phyloP scores from a whole-genome alignment of 2,113 vertebrate genomes.

The Hipposideros armiger region DNA sequence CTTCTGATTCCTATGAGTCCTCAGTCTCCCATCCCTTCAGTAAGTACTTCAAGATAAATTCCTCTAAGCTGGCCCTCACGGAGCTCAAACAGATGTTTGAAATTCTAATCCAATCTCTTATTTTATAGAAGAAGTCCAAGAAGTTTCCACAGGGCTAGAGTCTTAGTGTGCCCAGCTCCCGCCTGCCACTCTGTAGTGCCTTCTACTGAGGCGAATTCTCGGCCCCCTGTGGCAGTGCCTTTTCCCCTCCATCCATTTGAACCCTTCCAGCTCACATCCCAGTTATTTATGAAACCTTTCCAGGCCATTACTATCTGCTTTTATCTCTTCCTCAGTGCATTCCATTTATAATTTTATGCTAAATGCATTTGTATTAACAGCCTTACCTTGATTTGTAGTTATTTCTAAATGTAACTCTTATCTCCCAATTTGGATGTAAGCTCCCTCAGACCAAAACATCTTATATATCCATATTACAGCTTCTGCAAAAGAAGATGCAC shows the following conservation, averaged over 20 bases:
- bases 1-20: background rate
- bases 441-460: background rate
- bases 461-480: background rate
- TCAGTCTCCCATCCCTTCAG: background rate
- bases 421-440: background rate
- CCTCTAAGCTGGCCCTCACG: background rate
- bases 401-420: background rate
- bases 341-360: background rate
- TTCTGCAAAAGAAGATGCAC: background rate
- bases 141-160: background rate
- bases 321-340: background rate
- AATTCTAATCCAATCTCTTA: background rate
- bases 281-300: background rate
- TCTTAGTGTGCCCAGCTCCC: background rate
- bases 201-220: background rate
- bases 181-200: too few species aligned
- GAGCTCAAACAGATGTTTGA: background rate
- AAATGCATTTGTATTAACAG: background rate
- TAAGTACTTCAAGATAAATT: background rate
- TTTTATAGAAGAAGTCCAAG: background rate
- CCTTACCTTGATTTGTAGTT: background rate
- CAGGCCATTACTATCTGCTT: background rate
- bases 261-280: background rate
- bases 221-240: background rate
- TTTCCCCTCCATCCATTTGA: background rate